These are phyloP conservation scores for Helicoverpa armigera DNA, from an alignment of 1,140 invertebrate species.

Conservation along the genomic window DNA sequence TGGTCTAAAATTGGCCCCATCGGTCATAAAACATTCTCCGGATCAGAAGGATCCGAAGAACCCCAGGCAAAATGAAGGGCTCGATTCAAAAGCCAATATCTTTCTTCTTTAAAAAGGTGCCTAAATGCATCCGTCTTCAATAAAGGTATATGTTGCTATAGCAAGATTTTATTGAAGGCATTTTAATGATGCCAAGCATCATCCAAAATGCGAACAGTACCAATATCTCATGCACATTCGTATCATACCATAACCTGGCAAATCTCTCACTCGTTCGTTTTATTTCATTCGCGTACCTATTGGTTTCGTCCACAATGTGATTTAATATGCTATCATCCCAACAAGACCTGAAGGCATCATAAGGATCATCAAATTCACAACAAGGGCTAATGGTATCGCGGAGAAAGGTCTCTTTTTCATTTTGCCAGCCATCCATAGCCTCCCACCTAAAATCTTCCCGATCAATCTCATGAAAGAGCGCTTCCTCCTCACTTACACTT, in stretches of 20 bases:
- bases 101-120: neutral
- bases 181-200: conserved; percentile 25
- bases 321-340: conserved; percentile 12
- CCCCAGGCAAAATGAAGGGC: no score
- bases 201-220: conserved; percentile 31
- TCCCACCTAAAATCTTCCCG: no score
- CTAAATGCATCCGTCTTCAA: conserved; percentile 12
- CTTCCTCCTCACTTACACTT: neutral
- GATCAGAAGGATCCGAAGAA: neutral
- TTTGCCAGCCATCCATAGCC: no score
- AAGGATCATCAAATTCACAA: neutral
- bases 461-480: neutral
- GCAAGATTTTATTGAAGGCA: conserved; percentile 25
- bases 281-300: conserved; percentile 12
- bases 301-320: neutral
- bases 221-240: conserved; percentile 20
- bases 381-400: neutral
- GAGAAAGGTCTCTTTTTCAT: neutral
- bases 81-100: no score
- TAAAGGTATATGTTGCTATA: neutral
- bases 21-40: neutral
- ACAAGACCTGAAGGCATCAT: conserved; percentile 20
- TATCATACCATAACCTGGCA: conserved; percentile 14
- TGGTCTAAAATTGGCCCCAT: conserved; percentile 1
- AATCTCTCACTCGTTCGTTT: neutral